phyloP scores from a whole-genome alignment of 1,140 invertebrate species.

The Manduca sexta region DNA sequence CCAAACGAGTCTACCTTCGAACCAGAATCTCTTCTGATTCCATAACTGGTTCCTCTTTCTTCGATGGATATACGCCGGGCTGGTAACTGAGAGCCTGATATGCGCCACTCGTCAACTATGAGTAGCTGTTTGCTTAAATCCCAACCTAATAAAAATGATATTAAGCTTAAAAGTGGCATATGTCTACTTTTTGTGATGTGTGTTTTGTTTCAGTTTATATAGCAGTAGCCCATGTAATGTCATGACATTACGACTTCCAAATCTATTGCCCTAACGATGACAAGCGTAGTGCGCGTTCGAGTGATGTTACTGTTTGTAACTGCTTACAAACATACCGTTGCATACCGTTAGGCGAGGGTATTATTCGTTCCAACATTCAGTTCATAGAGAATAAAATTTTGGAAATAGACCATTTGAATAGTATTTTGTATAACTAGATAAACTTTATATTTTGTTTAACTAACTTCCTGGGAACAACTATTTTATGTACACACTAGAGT shows the following conservation, averaged over 20 bases:
- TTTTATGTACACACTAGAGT: no score
- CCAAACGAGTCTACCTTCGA: no score
- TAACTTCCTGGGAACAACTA: no score
- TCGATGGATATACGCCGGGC: not conserved
- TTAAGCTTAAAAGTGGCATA: not conserved
- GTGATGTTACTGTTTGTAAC: not conserved
- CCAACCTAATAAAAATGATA: slow-evolving; percentile 32
- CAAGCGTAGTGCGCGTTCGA: not conserved
- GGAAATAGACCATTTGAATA: no score
- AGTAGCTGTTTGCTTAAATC: slow-evolving; percentile 37
- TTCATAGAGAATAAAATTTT: no score
- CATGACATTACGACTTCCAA: not conserved
- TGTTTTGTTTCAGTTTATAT: not conserved
- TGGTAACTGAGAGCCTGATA: slow-evolving; percentile 2
- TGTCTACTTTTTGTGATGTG: not conserved
- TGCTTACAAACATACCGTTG: not conserved
- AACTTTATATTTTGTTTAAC: not conserved
- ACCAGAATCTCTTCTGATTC: no score
- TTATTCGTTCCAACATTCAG: no score
- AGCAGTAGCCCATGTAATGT: not conserved
- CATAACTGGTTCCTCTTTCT: not conserved
- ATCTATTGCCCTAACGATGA: not conserved
- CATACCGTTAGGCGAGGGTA: no score
- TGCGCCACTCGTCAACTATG: slow-evolving; percentile 38
- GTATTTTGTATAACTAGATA: no score